Base-by-base conservation (phyloP, 2,797 vertebrate genomes). In the Streptopelia turtur region DNA sequence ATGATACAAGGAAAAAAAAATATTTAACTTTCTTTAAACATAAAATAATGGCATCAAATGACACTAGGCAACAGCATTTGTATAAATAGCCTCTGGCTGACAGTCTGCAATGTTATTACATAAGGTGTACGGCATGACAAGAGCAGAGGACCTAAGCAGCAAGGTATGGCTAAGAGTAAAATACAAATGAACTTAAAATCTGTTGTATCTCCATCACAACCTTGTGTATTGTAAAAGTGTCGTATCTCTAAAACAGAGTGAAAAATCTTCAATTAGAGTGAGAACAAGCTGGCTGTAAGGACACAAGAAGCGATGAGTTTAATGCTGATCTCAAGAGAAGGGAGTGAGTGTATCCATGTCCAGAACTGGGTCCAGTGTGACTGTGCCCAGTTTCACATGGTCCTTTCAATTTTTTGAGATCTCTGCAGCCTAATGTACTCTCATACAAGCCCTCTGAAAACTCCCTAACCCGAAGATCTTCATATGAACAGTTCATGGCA, bases 331-430 rank as follows among this genome's bases (percentile, higher is more conserved):
- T 41, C 30, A 7, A 27, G 22, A 41, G 31, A 50, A 41, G 30
- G n/a, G 30, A 23, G 37, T 2, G 25, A 23, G 37, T 2, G 4
- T 2, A 18, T 5, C 12, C 9, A 1, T 1, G 9, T 13, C 31
- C 35, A 37, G 41, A 37, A 41, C 20, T 9, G 28, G 31, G 35
- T 18, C n/a, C 31, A 8, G 21, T 0, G 11, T 10, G 31, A 37
- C n/a, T 5, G 31, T 9, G 28, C n/a, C 10, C 31, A 6, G 4
- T 11, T 50, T n/a, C 55, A 41, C 28, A 10, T 60, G 31, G n/a
- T 17, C 47, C 31, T 39, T 35, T 9, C 11, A 35, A 24, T 22
- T 16, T 43, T 7, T 3, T 6, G 41, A 61, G 35, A n/a, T 56
- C 24, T 43, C 60, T 30, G 18, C 11, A 60, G 41, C 49, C 41